Evolutionary conservation across 2,113 vertebrate genomes (phyloP), one percentile per base, ranked within the genome.

Genomic region (Natator depressus): DNA sequence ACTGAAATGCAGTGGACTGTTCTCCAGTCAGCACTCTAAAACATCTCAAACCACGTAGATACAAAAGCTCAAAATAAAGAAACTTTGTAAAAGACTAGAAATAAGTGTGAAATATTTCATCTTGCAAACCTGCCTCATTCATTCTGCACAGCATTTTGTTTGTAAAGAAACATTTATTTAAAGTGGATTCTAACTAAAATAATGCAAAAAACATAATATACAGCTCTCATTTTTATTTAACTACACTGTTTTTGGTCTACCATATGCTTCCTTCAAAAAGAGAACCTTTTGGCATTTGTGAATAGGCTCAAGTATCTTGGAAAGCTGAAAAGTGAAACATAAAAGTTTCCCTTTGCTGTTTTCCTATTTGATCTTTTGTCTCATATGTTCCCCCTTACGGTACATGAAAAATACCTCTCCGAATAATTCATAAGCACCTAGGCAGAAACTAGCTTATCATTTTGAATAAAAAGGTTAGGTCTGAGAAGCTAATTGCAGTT

Each of bases 321-420:
- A 95, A 89, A 91, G 93, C 89, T 96, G 88, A 93, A 91, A 96
- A 89, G 93, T 84, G 97, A 97, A 98, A 98, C 75, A 85, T 87
- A 97, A 98, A 97, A 86, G 96, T 89, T 94, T 29, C 85, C 89
- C 27, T 46, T 47, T 76, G 84, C 42, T 93, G 93, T 91, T 91
- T 96, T 97, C 94, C 95, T 95, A 96, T 89, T 84, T 94, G 96
- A 97, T 97, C 96, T 97, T 98, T 95, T 96, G 98, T 98, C 97
- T 98, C 93, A 47, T 89, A 84, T 97, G 92, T 95, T 98, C 86
- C 91, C 49, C 96, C 91, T 97, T 88, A 94, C 97, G 96, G 97
- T 84, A 91, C 85, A 97, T 5, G 16, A 95, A 97, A 97, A 96
- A 96, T 87, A 86, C 94, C 57, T 81, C 87, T 92, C 93, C 98